Percentiles rank a stretch among this genome's conserved stretches.
Conservation (phyloP, 2,797 vertebrate genomes). For the Pipistrellus kuhlii region DNA sequence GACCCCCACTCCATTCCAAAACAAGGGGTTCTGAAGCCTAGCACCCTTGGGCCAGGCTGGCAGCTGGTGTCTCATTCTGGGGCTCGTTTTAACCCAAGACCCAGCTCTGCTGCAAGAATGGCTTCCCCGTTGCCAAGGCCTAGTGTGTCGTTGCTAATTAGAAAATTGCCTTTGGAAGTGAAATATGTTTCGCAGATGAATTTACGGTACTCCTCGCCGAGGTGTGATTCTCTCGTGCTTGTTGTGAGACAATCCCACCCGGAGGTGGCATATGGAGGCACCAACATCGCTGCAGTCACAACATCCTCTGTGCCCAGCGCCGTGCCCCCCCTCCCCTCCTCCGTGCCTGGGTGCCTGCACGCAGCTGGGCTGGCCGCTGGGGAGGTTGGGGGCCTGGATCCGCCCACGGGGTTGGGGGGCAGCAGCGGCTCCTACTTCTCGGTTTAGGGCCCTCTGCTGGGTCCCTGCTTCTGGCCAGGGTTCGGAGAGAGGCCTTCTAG, state of each 20-base stretch:
- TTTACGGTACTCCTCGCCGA: slow-evolving; percentile 8
- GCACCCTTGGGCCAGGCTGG: neutral
- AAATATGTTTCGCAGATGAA: slow-evolving; percentile 75
- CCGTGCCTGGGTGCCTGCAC: neutral
- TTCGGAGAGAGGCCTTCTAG: neutral
- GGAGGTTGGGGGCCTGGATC: neutral
- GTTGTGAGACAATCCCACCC: slow-evolving; percentile 24
- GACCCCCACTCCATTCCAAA: neutral
- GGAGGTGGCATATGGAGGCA: slow-evolving; percentile 37
- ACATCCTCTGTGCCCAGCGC: neutral
- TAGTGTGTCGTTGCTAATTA: slow-evolving; percentile 71
- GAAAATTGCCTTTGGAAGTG: slow-evolving; percentile 76
- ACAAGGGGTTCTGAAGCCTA: neutral
- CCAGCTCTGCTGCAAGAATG: slow-evolving; percentile 30
- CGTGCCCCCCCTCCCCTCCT: too few species aligned
- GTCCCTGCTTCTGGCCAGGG: neutral
- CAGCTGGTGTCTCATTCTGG: neutral
- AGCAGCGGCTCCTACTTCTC: neutral
- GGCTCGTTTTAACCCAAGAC: neutral
- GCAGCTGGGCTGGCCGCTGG: neutral
- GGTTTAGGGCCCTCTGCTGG: neutral
- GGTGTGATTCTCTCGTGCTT: slow-evolving; percentile 34
- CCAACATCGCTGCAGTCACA: neutral
- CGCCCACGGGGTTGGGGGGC: accelerated
- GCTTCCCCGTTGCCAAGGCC: slow-evolving; percentile 50